A percentile compares a stretch with the other conserved stretches of the same genome.
Evolutionary conservation across 2,888 invertebrate species (phyloP).

Genomic region (Dyspetes luteomarginatus): DNA sequence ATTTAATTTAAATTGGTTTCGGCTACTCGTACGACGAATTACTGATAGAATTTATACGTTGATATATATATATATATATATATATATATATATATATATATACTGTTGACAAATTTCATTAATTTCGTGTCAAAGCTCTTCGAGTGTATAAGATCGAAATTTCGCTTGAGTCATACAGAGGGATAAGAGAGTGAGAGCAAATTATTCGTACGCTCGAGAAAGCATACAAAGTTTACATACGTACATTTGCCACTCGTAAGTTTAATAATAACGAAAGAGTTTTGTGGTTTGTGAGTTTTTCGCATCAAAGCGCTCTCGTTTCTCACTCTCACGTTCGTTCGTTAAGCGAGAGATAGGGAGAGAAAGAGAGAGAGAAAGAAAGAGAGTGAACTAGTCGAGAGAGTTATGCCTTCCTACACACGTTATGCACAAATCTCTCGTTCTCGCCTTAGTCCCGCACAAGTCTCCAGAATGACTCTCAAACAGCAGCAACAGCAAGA

Average conservation of each 20-base stretch:
- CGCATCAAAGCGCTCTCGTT: constrained; percentile 7
- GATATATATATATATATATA: neutral
- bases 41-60: neutral
- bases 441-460: neutral
- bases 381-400: neutral
- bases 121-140: constrained; percentile 8
- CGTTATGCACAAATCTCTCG: constrained; percentile 2
- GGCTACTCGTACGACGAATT: constrained; percentile 11
- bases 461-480: neutral
- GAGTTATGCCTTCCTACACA: constrained; percentile 21
- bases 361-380: constrained; percentile 5
- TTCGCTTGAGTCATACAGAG: neutral
- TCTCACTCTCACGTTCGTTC: constrained; percentile 2
- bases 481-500: neutral
- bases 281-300: neutral
- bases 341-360: neutral
- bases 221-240: neutral
- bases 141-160: neutral
- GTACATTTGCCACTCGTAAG: neutral
- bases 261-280: constrained; percentile 13
- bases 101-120: neutral
- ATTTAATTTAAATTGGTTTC: constrained; percentile 48
- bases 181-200: neutral
- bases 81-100: neutral
- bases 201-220: neutral